Percentiles rank a stretch among this genome's conserved stretches.
phyloP scores from a whole-genome alignment of 2,797 vertebrate genomes.

The Pipistrellus kuhlii region DNA sequence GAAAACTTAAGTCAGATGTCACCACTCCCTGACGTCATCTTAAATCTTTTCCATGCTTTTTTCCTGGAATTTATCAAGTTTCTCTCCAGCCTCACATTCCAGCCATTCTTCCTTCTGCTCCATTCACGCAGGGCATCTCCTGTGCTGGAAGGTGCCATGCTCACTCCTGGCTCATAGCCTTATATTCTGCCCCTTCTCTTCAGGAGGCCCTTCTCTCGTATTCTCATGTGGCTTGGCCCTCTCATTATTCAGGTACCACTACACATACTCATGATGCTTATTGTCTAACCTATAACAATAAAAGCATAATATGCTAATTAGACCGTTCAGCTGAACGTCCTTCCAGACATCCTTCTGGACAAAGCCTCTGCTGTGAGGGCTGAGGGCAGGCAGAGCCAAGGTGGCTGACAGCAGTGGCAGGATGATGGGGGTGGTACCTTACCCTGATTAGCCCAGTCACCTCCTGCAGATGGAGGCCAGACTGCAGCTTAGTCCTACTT shows the following conservation, averaged over 20 bases:
- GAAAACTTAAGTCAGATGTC: neutral
- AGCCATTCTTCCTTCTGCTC: neutral
- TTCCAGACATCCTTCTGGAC: too few relatives aligned
- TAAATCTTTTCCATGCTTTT: neutral
- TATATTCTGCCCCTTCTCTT: neutral
- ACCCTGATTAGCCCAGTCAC: too few relatives aligned
- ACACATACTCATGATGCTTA: neutral
- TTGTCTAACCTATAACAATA: neutral
- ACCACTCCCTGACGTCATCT: neutral
- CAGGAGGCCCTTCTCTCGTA: neutral
- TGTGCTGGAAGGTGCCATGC: neutral
- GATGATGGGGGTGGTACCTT: too few relatives aligned
- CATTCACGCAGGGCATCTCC: fast-evolving
- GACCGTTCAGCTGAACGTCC: too few relatives aligned
- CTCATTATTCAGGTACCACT: neutral
- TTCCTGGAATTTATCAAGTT: neutral
- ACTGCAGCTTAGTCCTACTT: too few relatives aligned
- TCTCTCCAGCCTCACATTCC: too few relatives aligned
- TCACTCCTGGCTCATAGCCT: neutral
- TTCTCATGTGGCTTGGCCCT: neutral
- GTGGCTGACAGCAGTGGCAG: too few relatives aligned
- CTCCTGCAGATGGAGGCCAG: too few relatives aligned
- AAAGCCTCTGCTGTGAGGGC: too few relatives aligned
- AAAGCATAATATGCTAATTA: too few relatives aligned
- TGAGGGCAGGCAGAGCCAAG: too few relatives aligned